phyloP scores from a whole-genome alignment of 2,113 vertebrate genomes.

The Chloropsis hardwickii region DNA sequence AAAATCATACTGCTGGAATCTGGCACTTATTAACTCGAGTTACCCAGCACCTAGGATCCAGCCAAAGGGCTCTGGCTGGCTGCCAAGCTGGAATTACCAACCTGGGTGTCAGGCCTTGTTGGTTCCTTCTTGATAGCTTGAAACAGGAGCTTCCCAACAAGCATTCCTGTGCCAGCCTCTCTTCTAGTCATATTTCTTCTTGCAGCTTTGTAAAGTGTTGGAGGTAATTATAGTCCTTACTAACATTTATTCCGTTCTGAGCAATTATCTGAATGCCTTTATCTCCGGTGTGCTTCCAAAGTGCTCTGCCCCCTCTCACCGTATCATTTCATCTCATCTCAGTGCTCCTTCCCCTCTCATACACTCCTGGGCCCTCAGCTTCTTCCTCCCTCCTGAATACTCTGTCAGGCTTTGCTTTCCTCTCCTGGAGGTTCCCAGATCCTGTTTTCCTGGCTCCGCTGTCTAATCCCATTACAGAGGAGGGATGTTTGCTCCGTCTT shows the following conservation, averaged over 20 bases:
- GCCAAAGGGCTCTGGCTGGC: slow-evolving; percentile 24
- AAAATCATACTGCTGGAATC: not conserved
- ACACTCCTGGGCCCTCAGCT: not conserved
- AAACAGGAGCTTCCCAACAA: not conserved
- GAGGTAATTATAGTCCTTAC: slow-evolving; percentile 50
- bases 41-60: slow-evolving; percentile 23
- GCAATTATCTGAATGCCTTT: slow-evolving; percentile 15
- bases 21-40: slow-evolving; percentile 55
- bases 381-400: not conserved
- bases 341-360: not conserved
- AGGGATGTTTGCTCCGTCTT: not conserved
- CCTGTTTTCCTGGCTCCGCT: not conserved
- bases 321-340: not conserved
- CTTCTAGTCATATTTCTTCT: slow-evolving; percentile 35
- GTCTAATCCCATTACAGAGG: not conserved
- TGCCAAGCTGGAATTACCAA: slow-evolving; percentile 30
- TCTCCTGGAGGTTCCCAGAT: not conserved
- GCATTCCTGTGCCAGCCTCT: not conserved
- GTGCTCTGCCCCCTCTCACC: not conserved
- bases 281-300: slow-evolving; percentile 6
- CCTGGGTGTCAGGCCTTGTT: slow-evolving; percentile 23
- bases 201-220: not conserved
- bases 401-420: not conserved
- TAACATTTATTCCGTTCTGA: slow-evolving; percentile 48
- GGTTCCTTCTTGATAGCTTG: slow-evolving; percentile 2